Evolutionary conservation across 2,797 vertebrate species (phyloP).

Genomic region (Sebastes wilsoni): DNA sequence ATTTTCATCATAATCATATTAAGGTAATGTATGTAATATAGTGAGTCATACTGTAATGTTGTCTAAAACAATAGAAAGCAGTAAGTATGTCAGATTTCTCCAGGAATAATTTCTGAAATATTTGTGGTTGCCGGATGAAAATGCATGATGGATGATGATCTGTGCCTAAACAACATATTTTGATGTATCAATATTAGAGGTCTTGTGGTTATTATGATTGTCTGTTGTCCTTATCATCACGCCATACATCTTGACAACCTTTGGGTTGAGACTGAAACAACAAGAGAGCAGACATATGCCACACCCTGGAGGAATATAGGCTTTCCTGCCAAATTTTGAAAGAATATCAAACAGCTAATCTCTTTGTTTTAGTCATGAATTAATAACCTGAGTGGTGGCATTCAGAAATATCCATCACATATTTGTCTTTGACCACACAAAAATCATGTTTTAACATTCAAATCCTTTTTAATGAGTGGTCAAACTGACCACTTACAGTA

Average conservation of each 20-base stretch:
- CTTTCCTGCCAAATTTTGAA: neutral
- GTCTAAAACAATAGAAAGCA: neutral
- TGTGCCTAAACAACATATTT: neutral
- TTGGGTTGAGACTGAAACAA: neutral
- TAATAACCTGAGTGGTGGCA: neutral
- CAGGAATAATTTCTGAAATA: neutral
- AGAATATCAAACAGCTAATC: neutral
- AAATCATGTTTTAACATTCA: neutral
- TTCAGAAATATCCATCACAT: neutral
- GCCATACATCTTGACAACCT: neutral
- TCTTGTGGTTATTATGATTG: neutral
- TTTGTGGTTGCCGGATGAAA: neutral
- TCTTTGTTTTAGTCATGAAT: neutral
- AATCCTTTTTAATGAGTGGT: slow-evolving; percentile 16
- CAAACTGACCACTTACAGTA: slow-evolving; percentile 63
- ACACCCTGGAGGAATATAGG: neutral
- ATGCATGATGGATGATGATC: neutral
- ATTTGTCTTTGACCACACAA: neutral
- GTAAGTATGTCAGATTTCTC: neutral
- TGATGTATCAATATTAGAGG: neutral
- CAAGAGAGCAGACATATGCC: neutral
- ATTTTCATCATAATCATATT: neutral
- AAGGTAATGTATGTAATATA: neutral
- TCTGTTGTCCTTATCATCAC: neutral
- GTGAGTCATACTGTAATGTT: neutral